Evolutionary conservation across 1,140 invertebrate genomes (phyloP).

Genomic region (Procambarus clarkii): DNA sequence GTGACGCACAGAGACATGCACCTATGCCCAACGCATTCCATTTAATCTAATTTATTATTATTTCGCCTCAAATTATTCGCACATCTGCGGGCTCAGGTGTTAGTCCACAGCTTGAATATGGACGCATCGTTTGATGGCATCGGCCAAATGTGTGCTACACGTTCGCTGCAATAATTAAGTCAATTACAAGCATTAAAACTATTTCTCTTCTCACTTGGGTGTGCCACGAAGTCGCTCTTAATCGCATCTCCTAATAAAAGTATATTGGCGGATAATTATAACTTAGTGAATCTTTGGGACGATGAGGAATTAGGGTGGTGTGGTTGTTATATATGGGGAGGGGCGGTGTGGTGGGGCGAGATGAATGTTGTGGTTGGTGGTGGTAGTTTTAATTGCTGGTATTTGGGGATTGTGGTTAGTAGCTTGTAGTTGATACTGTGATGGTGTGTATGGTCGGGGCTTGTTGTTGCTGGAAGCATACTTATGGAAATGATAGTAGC

Average conservation of each 20-base stretch:
- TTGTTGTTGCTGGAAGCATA: too few relatives aligned
- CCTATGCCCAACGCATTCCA: background rate
- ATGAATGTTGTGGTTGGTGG: background rate
- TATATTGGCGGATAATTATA: conserved; percentile 38
- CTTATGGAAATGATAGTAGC: too few relatives aligned
- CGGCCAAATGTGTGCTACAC: too few relatives aligned
- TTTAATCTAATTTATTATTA: background rate
- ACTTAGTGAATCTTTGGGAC: conserved; percentile 24
- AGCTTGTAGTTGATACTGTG: too few relatives aligned
- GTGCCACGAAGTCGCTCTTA: background rate
- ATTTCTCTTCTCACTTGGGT: background rate
- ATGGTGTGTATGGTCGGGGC: too few relatives aligned
- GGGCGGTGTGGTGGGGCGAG: too few relatives aligned
- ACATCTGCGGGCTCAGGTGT: too few relatives aligned
- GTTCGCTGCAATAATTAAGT: conserved; percentile 9
- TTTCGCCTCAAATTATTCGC: background rate
- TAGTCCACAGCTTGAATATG: too few relatives aligned
- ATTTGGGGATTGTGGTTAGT: background rate
- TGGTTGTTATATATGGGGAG: background rate
- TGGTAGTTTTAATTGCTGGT: background rate
- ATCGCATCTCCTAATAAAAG: conserved; percentile 16
- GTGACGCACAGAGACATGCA: too few relatives aligned
- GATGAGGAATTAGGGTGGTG: conserved; percentile 29
- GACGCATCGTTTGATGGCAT: too few relatives aligned
- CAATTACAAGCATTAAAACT: conserved; percentile 44